Percentiles rank a stretch among this genome's conserved stretches.
Conservation (phyloP, 2,113 vertebrate species). For the Scophthalmus maximus region DNA sequence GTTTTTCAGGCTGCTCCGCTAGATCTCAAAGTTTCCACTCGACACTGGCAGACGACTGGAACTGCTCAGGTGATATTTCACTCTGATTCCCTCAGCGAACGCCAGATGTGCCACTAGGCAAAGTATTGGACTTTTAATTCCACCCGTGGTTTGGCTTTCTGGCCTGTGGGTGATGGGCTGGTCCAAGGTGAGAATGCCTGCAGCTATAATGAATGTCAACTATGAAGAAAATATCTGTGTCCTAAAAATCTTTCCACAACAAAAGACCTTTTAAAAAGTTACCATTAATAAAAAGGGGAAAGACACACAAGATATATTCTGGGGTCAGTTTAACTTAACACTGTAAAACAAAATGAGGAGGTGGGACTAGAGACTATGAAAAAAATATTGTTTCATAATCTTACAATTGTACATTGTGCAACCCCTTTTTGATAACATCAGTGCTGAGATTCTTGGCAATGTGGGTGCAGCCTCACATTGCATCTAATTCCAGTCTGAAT, state of each 20-base stretch:
- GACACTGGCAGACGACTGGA: not conserved
- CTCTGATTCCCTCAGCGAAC: not conserved
- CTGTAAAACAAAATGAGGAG: no score
- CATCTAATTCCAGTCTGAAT: no score
- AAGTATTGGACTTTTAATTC: not conserved
- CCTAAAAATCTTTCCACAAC: not conserved
- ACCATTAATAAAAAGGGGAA: not conserved
- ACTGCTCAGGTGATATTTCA: not conserved
- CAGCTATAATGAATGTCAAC: not conserved
- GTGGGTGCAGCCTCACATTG: no score
- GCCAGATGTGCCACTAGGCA: not conserved
- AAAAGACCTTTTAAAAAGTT: no score
- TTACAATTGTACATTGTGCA: no score
- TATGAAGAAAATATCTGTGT: not conserved
- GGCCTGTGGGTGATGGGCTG: not conserved
- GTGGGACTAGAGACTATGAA: no score
- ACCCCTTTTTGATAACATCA: no score
- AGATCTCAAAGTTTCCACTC: slow-evolving; percentile 21
- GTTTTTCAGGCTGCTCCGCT: slow-evolving; percentile 22
- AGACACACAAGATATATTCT: no score
- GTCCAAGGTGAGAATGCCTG: not conserved
- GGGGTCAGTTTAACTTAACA: no score
- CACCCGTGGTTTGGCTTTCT: not conserved
- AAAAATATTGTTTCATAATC: no score
- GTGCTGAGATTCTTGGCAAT: no score